Evolutionary conservation across 2,797 vertebrate species (phyloP).

Genomic region (Eospalax fontanierii): DNA sequence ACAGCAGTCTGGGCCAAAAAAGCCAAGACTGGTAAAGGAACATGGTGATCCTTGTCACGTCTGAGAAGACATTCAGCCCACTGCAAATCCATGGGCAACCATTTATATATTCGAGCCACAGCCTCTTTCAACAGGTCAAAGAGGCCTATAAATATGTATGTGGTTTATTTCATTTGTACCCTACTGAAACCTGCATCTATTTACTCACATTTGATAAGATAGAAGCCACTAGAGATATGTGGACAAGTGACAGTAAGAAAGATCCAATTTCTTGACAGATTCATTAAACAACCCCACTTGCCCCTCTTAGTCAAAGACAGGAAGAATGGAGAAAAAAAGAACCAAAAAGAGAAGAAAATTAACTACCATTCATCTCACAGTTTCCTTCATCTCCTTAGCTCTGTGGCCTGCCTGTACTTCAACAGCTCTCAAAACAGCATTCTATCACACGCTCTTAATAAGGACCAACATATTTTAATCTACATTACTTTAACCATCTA

Average conservation of each 20-base stretch:
- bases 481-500: conserved; percentile 37
- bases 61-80: not conserved
- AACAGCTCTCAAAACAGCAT: conserved; percentile 45
- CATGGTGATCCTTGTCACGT: not conserved
- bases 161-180: not conserved
- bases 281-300: not conserved
- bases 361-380: not conserved
- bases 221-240: not conserved
- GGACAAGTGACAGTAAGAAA: conserved; percentile 8
- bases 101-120: not conserved
- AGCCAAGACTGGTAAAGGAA: not conserved
- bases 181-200: not conserved
- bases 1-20: not conserved
- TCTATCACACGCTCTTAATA: conserved; percentile 35
- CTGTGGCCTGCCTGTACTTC: not conserved
- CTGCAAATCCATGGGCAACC: conserved; percentile 44
- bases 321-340: not conserved
- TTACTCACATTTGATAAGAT: conserved; percentile 27
- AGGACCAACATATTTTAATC: conserved; percentile 38
- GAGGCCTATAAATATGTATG: not conserved
- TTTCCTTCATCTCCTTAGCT: conserved; percentile 57
- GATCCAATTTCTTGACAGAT: not conserved
- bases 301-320: not conserved
- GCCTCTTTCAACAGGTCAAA: conserved; percentile 17
- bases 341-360: conserved; percentile 6